Percentiles rank a stretch among this genome's conserved stretches.
Evolutionary conservation across 2,888 invertebrate species (phyloP).

Genomic region (Xylota sylvarum): DNA sequence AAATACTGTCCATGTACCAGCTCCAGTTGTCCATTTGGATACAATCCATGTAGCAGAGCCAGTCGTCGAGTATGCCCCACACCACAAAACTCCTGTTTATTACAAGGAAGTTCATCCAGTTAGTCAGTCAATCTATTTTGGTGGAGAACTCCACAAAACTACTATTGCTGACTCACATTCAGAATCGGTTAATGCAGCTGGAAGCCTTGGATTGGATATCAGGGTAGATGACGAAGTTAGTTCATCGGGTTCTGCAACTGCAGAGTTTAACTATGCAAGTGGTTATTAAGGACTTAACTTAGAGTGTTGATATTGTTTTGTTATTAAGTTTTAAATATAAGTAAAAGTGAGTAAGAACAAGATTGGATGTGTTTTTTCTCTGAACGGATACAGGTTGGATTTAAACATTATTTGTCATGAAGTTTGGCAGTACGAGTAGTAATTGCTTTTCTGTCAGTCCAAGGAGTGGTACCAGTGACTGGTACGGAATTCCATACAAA

Average conservation of each 20-base stretch:
- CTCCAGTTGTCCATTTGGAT: neutral
- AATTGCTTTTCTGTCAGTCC: too few relatives aligned
- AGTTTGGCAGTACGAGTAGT: too few relatives aligned
- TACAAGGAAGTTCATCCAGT: slow-evolving; percentile 32
- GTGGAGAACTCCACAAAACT: neutral
- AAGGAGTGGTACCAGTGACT: too few relatives aligned
- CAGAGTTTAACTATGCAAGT: neutral
- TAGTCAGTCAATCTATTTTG: neutral
- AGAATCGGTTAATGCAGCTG: neutral
- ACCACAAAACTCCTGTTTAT: slow-evolving; percentile 5
- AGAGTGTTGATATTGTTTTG: neutral
- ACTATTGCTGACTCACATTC: neutral
- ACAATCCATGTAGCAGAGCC: neutral
- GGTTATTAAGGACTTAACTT: neutral
- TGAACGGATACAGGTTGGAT: too few relatives aligned
- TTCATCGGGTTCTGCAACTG: neutral
- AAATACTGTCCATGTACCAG: neutral
- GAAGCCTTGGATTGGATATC: slow-evolving; percentile 8
- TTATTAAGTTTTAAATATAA: neutral
- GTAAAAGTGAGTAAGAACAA: too few relatives aligned
- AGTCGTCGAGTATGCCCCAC: neutral
- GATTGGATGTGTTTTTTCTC: too few relatives aligned
- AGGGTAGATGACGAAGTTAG: neutral
- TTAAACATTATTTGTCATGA: too few relatives aligned
- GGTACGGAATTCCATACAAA: too few relatives aligned